Conservation (phyloP, 2,797 vertebrate genomes). For the Vultur gryphus region DNA sequence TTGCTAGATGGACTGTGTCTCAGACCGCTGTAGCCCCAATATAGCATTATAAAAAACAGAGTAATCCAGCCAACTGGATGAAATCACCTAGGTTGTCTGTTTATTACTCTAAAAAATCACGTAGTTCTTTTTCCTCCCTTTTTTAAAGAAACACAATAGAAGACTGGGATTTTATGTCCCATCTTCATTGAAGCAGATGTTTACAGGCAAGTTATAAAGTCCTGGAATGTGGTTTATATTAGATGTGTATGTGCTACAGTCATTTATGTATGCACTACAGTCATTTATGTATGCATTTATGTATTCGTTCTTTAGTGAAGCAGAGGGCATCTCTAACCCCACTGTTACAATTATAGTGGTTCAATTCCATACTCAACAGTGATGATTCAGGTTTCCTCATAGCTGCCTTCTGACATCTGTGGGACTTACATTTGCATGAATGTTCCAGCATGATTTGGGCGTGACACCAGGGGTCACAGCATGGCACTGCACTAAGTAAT, state of each 20-base stretch:
- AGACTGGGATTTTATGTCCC: neutral
- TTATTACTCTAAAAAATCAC: neutral
- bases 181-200: neutral
- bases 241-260: neutral
- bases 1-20: neutral
- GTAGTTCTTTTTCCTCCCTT: accelerated
- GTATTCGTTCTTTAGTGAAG: neutral
- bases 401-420: neutral
- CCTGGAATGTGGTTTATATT: neutral
- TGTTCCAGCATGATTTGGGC: neutral
- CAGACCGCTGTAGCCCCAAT: neutral
- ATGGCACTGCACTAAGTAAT: neutral
- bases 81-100: neutral
- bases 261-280: neutral
- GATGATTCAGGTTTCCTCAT: neutral
- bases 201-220: neutral
- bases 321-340: neutral
- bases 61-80: neutral
- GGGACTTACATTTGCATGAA: neutral
- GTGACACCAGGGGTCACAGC: neutral
- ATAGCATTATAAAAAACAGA: neutral
- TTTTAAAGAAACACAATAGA: neutral
- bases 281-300: neutral
- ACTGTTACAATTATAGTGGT: accelerated
- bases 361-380: neutral